phyloP scores from a whole-genome alignment of 1,140 invertebrate genomes.

The Aphis gossypii region DNA sequence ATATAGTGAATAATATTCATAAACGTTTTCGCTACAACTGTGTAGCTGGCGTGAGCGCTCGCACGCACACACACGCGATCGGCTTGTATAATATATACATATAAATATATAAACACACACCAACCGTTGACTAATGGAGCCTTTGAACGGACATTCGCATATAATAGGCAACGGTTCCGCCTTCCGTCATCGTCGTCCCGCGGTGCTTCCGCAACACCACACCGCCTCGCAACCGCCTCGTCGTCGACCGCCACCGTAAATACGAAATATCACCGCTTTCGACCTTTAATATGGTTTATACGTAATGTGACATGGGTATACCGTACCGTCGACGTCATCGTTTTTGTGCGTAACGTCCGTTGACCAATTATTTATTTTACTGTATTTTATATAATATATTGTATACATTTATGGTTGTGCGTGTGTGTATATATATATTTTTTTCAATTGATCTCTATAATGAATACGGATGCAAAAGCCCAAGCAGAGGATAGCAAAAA shows the following conservation, averaged over 20 bases:
- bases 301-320: neutral
- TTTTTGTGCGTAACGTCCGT: neutral
- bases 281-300: constrained; percentile 4
- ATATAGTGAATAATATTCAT: constrained; percentile 38
- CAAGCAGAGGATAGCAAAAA: neutral
- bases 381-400: neutral
- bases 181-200: neutral
- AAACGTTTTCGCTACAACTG: constrained; percentile 34
- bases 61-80: neutral
- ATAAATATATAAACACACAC: neutral
- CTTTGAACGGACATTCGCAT: constrained; percentile 41
- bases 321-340: neutral
- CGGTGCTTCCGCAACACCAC: neutral
- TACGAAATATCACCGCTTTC: neutral
- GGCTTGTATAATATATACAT: neutral
- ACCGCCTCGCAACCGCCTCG: neutral
- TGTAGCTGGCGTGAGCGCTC: neutral
- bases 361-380: constrained; percentile 36
- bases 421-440: neutral
- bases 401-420: too few relatives aligned
- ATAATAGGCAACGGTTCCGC: constrained; percentile 30
- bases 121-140: constrained; percentile 42
- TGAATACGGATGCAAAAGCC: neutral
- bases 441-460: neutral
- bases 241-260: neutral